Evolutionary conservation across 2,888 invertebrate genomes (phyloP).

Genomic region (Philaethria dido): DNA sequence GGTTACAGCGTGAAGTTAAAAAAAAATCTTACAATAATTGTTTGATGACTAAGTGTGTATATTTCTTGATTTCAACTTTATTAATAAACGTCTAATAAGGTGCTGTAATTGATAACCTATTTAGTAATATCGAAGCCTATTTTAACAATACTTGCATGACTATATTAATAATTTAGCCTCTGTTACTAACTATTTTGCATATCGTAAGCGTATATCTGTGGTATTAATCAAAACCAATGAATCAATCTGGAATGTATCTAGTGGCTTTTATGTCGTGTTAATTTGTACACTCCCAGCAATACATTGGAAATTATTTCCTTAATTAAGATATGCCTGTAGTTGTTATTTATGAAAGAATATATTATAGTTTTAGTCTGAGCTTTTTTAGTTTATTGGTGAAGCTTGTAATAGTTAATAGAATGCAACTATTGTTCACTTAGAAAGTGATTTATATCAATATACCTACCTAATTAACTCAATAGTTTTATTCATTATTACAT

Average conservation of each 20-base stretch:
- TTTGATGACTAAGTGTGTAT: not conserved
- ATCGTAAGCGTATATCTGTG: conserved; percentile 64
- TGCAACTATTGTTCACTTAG: not conserved
- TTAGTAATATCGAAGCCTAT: conserved; percentile 8
- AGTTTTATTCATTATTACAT: too few species aligned
- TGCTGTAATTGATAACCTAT: not conserved
- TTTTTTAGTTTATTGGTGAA: not conserved
- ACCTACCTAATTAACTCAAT: too few species aligned
- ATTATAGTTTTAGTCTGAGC: not conserved
- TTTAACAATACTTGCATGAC: not conserved
- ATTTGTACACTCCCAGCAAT: conserved; percentile 43
- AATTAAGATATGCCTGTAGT: conserved; percentile 1
- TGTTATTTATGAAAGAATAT: not conserved
- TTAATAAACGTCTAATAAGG: not conserved
- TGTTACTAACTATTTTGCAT: conserved; percentile 68
- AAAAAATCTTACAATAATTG: too few species aligned
- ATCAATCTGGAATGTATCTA: conserved; percentile 65
- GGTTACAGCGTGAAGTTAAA: too few species aligned
- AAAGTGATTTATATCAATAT: not conserved
- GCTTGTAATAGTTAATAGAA: too few species aligned
- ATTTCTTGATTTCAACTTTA: not conserved
- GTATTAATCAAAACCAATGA: conserved; percentile 76
- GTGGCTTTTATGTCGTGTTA: conserved; percentile 47
- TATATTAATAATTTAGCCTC: conserved; percentile 24
- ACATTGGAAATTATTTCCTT: conserved; percentile 29